Conservation (phyloP, 2,888 invertebrate genomes). For the Uloborus plumipes region DNA sequence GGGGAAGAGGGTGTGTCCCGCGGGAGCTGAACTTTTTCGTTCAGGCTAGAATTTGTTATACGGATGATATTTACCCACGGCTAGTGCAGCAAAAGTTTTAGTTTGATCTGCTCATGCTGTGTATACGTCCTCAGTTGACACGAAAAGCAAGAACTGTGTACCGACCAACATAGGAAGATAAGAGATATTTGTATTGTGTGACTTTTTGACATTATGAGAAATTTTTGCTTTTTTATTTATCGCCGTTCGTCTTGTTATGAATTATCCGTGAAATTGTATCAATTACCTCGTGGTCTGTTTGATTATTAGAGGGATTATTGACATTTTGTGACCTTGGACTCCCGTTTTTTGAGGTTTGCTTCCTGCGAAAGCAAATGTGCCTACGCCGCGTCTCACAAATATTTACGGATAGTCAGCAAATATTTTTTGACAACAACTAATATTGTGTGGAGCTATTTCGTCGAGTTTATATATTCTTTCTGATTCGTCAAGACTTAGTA, state of each 20-base stretch:
- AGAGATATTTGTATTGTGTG: slow-evolving; percentile 56
- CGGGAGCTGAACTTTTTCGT: slow-evolving; percentile 13
- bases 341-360: too few species aligned
- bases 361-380: too few species aligned
- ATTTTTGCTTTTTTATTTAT: slow-evolving; percentile 22
- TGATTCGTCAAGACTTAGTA: too few species aligned
- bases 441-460: too few species aligned
- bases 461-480: too few species aligned
- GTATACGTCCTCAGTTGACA: slow-evolving; percentile 46
- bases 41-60: slow-evolving; percentile 9
- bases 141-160: slow-evolving; percentile 52
- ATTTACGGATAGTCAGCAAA: too few species aligned
- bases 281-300: too few species aligned
- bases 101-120: slow-evolving; percentile 42
- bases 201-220: slow-evolving; percentile 50
- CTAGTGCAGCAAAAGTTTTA: slow-evolving; percentile 27
- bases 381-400: too few species aligned
- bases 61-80: slow-evolving; percentile 41
- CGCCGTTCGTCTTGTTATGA: slow-evolving; percentile 1
- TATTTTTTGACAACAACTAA: too few species aligned
- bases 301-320: too few species aligned
- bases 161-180: slow-evolving; percentile 48
- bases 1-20: slow-evolving; percentile 23
- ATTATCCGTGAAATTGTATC: slow-evolving; percentile 3
- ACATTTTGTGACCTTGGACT: too few species aligned